phyloP scores from a whole-genome alignment of 2,888 invertebrate genomes.

The Conomelus anceps region DNA sequence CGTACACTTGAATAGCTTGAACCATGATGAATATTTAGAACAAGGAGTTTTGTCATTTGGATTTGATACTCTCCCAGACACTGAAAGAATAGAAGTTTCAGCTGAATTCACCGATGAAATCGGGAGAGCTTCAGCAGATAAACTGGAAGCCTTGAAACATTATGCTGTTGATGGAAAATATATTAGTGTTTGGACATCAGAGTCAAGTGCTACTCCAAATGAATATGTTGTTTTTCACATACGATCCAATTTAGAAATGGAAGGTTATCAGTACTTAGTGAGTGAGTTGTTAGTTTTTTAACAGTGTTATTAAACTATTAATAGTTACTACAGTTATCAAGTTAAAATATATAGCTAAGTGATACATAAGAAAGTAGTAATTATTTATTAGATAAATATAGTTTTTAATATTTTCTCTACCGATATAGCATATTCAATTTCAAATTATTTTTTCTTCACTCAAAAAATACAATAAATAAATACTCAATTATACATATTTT shows the following conservation, averaged over 20 bases:
- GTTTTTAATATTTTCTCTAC: no score
- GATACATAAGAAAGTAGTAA: no score
- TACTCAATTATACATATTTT: no score
- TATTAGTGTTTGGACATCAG: constrained; percentile 45
- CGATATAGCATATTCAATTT: no score
- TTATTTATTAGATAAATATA: no score
- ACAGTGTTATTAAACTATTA: no score
- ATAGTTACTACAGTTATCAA: no score
- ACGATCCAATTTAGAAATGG: constrained; percentile 44
- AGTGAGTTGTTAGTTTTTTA: constrained; percentile 29
- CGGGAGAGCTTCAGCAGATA: constrained; percentile 28
- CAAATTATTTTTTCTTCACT: no score
- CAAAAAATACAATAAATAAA: no score
- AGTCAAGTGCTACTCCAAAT: constrained; percentile 42
- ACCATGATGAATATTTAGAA: constrained; percentile 32
- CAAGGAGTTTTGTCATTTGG: constrained; percentile 36
- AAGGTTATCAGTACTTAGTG: constrained; percentile 48
- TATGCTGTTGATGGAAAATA: constrained; percentile 42
- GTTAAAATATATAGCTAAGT: no score
- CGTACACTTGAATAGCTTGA: neutral
- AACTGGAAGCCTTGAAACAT: constrained; percentile 35
- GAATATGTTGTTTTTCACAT: constrained; percentile 51
- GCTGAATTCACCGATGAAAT: constrained; percentile 34
- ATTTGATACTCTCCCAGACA: constrained; percentile 34
- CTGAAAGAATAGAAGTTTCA: constrained; percentile 20